Base-by-base conservation (phyloP, 2,797 vertebrate species). In the Heterohyrax brucei region DNA sequence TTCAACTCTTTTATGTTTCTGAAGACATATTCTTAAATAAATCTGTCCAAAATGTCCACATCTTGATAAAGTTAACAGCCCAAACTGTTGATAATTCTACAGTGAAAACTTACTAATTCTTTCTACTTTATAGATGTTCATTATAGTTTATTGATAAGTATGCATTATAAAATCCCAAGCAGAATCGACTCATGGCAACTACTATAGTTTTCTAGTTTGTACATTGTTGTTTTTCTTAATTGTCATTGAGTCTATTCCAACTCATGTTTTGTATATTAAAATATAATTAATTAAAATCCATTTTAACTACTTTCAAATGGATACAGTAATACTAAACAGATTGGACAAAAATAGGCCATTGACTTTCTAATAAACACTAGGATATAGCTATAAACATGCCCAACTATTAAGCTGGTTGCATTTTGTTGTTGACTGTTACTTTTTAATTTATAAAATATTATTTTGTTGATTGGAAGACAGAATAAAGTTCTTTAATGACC, bases 61-160 rank as follows among this genome's bases (percentile, higher is more conserved):
- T 68, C 5, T 0, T 93, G 7, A 10, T 90, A 66, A 66, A 96
- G 26, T 53, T 90, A 70, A 44, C 19, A 72, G n/a, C 5, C 10
- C 14, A 89, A 86, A 80, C 5, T 44, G 0, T 78, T 77, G 19
- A 18, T 53, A 66, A 28, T 76, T 50, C 0, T 81, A 16, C 53
- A 44, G 9, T 72, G 8, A 86, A 89, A 96, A 77, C 70, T 28
- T 82, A 92, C 12, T 79, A 91, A 66, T 81, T 77, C 2, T 80
- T 95, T 19, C 5, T 53, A 53, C 1, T 92, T 59, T 72, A 81
- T 1, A 82, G 4, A 46, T 87, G 16, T 78, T 87, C 28, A 30
- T 83, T 3, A 39, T 61, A 50, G 75, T 59, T 85, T 30, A 66
- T 73, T 50, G 0, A 30, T 84, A 76, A n/a, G 5, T 48, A 1